Conservation (phyloP, 2,113 vertebrate genomes). For the Engystomops pustulosus region DNA sequence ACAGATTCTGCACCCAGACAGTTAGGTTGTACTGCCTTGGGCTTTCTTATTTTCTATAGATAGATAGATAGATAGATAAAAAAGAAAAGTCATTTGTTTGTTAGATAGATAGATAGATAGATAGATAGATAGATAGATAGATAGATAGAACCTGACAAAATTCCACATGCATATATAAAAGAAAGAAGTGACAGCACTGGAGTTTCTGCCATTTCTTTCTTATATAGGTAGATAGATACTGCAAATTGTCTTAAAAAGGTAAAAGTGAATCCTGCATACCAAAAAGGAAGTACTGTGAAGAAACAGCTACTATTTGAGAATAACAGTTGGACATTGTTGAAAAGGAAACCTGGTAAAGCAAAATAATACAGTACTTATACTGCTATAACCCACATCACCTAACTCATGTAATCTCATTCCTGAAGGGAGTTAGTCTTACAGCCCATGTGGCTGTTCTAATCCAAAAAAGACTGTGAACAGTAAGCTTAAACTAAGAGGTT, state of each 20-base stretch:
- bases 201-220: too few relatives aligned
- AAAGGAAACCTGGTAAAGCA: constrained; percentile 22
- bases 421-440: constrained; percentile 27
- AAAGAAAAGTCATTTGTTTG: too few relatives aligned
- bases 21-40: too few relatives aligned
- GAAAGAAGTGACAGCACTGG: too few relatives aligned
- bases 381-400: constrained; percentile 30
- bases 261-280: background rate
- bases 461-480: constrained; percentile 44
- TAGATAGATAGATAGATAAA: constrained; percentile 15
- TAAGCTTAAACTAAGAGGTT: constrained; percentile 46
- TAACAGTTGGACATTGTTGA: constrained; percentile 28
- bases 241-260: too few relatives aligned
- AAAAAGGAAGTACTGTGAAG: background rate
- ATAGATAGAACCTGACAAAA: too few relatives aligned
- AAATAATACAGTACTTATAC: constrained; percentile 36
- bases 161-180: too few relatives aligned
- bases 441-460: constrained; percentile 31
- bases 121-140: constrained; percentile 17
- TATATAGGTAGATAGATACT: too few relatives aligned
- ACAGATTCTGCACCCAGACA: too few relatives aligned
- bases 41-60: too few relatives aligned
- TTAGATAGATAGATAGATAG: background rate
- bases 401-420: constrained; percentile 34
- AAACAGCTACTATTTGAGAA: constrained; percentile 1